Percentiles rank a stretch among this genome's conserved stretches.
These are phyloP conservation scores for Corythoichthys intestinalis DNA, from an alignment of 2,113 vertebrate species.

Conservation along the genomic window DNA sequence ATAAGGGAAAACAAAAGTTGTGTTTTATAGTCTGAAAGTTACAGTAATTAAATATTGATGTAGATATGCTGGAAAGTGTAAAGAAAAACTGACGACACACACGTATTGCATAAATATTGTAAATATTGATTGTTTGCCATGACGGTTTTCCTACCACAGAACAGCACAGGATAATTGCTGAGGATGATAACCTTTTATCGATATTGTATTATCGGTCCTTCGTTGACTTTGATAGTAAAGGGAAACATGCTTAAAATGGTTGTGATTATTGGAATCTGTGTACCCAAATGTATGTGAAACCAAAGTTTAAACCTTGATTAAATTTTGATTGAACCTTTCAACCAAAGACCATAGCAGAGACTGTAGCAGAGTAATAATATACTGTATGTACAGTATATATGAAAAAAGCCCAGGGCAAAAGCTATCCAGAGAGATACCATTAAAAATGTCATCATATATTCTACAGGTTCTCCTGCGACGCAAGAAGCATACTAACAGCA, in stretches of 20 bases:
- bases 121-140: neutral
- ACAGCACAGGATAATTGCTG: no score
- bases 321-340: neutral
- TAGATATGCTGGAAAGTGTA: neutral
- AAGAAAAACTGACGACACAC: neutral
- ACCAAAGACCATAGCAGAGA: conserved; percentile 56
- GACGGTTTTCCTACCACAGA: no score
- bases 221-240: no score
- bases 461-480: conserved; percentile 56
- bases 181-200: no score
- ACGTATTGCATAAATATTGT: neutral
- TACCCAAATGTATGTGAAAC: no score
- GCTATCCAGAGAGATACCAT: conserved; percentile 62
- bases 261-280: no score
- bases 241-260: no score
- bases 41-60: no score
- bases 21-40: no score
- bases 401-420: conserved; percentile 66
- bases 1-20: no score
- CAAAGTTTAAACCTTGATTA: neutral
- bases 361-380: conserved; percentile 51
- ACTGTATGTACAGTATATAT: conserved; percentile 25
- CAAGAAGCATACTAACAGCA: conserved; percentile 58
- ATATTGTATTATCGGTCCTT: no score
- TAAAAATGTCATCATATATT: conserved; percentile 72